Base-by-base conservation (phyloP, 2,888 invertebrate genomes). In the Acrobasis repandana region DNA sequence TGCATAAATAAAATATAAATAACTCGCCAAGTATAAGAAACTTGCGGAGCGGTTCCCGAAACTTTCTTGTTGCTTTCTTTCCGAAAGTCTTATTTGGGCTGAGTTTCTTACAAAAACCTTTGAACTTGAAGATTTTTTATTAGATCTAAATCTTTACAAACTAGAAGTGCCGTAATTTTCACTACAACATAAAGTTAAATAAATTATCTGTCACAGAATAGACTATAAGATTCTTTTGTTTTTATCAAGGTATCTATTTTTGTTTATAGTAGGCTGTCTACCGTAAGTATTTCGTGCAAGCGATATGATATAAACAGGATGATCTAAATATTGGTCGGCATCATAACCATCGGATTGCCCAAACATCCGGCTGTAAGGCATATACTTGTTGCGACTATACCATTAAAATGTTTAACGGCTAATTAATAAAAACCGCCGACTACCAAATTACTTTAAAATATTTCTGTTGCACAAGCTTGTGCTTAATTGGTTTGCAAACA, bases 301-400 rank as follows among this genome's bases (percentile, higher is more conserved):
- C 38, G 6, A 20, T 33, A 34, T 14, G 56, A 48, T 49, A 58
- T 58, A 58, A 49, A 58, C 58, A 58, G 58, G 58, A 58, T 38
- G 58, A 18, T 49, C 58, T 38, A 58, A 58, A 58, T 58, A 58
- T 58, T 58, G 58, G 58, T 49, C 36, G 3, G 36, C 38, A 10
- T 20, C 38, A 10, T 20, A 49, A 58, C 58, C 58, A 58, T 38
- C 46, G 9, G 49, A 16, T 36, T 57, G 47, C 36, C 58, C 36
- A 49, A 49, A 58, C 58, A 58, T 58, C 58, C 58, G 57, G 34
- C 10, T 14, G 16, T 36, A 49, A 14, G 38, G 16, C n/a, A 38
- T 38, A 18, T 18, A 15, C n/a, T n/a, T n/a, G n/a, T 36, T 58
- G n/a, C n/a, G n/a, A 47, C 16, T 15, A 33, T n/a, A 47, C 47